These are phyloP conservation scores for Trichopria drosophilae DNA, from an alignment of 2,888 invertebrate species.

Conservation along the genomic window DNA sequence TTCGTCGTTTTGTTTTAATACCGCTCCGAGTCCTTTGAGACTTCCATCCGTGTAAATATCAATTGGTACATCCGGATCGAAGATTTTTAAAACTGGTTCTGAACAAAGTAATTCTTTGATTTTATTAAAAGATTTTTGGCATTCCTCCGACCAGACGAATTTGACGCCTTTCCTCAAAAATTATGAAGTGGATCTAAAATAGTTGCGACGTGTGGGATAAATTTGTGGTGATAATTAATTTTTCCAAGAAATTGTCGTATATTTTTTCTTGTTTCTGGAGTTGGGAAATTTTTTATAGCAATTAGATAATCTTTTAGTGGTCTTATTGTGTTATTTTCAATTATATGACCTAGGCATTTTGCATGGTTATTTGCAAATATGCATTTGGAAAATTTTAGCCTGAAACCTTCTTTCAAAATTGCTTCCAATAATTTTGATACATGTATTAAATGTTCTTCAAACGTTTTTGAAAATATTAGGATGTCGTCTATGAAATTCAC, in stretches of 20 bases:
- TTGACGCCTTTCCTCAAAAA: conserved; percentile 31
- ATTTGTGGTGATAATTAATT: conserved; percentile 25
- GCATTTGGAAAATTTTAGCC: conserved; percentile 21
- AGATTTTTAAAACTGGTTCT: conserved; percentile 40
- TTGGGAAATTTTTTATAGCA: conserved; percentile 26
- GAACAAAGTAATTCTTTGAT: conserved; percentile 39
- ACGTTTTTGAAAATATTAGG: conserved; percentile 23
- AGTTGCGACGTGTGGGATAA: conserved; percentile 17
- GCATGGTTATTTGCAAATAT: not conserved
- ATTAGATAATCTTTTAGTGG: conserved; percentile 33
- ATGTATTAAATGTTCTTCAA: conserved; percentile 19
- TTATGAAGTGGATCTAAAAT: conserved; percentile 21
- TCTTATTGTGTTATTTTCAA: conserved; percentile 14
- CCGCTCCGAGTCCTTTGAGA: conserved; percentile 36
- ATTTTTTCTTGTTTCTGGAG: conserved; percentile 1
- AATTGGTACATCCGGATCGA: conserved; percentile 37
- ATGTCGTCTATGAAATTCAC: conserved; percentile 28
- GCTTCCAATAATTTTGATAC: conserved; percentile 20
- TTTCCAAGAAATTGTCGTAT: no score
- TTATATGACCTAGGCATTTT: conserved; percentile 9
- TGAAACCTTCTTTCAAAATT: conserved; percentile 31
- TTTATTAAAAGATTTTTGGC: conserved; percentile 31
- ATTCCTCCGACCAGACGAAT: conserved; percentile 36
- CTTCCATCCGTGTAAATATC: conserved; percentile 42
- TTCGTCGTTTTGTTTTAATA: conserved; percentile 37